Conservation (phyloP, 2,888 invertebrate species). For the Lypha dubia region DNA sequence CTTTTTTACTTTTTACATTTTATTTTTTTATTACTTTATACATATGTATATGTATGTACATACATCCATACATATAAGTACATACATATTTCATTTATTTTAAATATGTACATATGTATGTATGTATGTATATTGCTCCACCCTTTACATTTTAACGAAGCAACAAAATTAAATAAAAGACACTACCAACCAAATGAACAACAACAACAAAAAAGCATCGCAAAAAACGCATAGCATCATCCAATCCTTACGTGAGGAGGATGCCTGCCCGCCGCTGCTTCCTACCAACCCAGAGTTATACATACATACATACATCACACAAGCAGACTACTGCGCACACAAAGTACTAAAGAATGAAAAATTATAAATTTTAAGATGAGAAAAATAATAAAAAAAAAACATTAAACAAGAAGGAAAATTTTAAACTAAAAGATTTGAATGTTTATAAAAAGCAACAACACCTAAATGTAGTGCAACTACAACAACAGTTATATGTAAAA, state of each 20-base stretch:
- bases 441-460: constrained; percentile 37
- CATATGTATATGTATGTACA: constrained; percentile 25
- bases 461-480: constrained; percentile 27
- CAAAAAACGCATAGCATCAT: constrained; percentile 57
- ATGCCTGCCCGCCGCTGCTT: constrained; percentile 31
- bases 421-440: constrained; percentile 46
- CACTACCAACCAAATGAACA: constrained; percentile 51
- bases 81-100: constrained; percentile 56
- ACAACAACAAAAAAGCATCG: constrained; percentile 32
- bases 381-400: constrained; percentile 39
- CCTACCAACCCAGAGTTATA: constrained; percentile 16
- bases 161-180: constrained; percentile 63
- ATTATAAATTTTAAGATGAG: constrained; percentile 58
- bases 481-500: constrained; percentile 10
- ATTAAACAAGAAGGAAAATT: constrained; percentile 52
- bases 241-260: constrained; percentile 59
- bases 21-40: constrained; percentile 45
- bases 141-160: constrained; percentile 65
- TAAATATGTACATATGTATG: constrained; percentile 64
- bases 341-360: constrained; percentile 48
- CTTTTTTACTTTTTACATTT: constrained; percentile 45
- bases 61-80: not conserved
- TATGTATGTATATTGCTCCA: constrained; percentile 62
- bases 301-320: constrained; percentile 14
- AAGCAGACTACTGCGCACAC: constrained; percentile 55